These are phyloP conservation scores for Planiliza haematocheilus DNA, from an alignment of 2,113 vertebrate species.

Conservation along the genomic window DNA sequence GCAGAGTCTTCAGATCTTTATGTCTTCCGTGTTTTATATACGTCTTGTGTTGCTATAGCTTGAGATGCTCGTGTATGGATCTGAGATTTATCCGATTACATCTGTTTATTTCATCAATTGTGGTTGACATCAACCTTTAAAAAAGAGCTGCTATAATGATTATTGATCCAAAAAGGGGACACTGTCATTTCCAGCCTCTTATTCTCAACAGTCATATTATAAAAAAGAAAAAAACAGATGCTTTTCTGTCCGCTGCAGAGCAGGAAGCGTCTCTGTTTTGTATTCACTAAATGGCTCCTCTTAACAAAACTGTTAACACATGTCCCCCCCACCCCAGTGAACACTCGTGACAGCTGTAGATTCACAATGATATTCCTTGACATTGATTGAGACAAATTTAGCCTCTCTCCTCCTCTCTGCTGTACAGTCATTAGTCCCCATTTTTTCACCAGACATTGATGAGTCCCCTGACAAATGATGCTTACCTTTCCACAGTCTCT, in stretches of 20 bases:
- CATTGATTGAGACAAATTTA: slow-evolving; percentile 69
- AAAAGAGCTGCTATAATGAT: no score
- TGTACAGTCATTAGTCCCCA: slow-evolving; percentile 66
- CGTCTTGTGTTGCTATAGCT: no score
- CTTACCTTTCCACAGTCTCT: slow-evolving; percentile 58
- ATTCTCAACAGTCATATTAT: background rate
- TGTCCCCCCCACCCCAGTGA: slow-evolving; percentile 17
- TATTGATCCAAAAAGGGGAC: no score
- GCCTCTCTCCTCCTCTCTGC: slow-evolving; percentile 50
- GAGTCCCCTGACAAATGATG: slow-evolving; percentile 68
- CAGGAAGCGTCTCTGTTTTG: slow-evolving; percentile 15
- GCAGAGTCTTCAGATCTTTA: no score
- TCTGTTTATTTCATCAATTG: no score
- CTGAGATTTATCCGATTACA: no score
- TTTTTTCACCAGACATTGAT: slow-evolving; percentile 67
- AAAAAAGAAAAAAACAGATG: no score
- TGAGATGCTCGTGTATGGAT: no score
- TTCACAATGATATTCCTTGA: slow-evolving; percentile 47
- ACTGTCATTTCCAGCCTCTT: no score
- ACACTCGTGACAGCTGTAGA: slow-evolving; percentile 55
- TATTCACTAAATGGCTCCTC: slow-evolving; percentile 12
- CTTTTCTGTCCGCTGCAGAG: background rate
- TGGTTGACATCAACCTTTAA: no score
- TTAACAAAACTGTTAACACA: slow-evolving; percentile 45
- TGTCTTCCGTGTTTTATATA: no score